Percentiles rank a stretch among this genome's conserved stretches.
Evolutionary conservation across 2,888 invertebrate species (phyloP).

Genomic region (Ormyrus rosae): DNA sequence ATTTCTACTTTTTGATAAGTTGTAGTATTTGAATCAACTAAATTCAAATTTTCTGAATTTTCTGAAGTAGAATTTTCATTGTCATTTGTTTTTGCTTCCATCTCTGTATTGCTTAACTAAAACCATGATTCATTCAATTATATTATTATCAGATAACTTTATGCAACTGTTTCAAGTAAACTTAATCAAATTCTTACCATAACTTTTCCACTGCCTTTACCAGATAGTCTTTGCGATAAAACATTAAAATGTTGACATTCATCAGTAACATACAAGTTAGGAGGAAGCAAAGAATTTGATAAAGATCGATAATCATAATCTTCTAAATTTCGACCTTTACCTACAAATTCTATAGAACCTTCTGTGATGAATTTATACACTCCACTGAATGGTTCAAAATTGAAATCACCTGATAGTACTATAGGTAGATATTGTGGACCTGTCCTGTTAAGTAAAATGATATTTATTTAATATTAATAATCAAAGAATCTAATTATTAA

Average conservation of each 20-base stretch:
- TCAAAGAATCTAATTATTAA: conserved; percentile 24
- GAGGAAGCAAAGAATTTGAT: conserved; percentile 71
- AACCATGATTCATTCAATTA: conserved; percentile 34
- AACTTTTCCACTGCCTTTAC: conserved; percentile 55
- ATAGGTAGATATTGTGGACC: conserved; percentile 82
- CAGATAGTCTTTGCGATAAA: conserved; percentile 75
- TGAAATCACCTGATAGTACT: conserved; percentile 95
- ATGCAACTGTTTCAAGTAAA: background rate
- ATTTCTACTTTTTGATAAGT: conserved; percentile 66
- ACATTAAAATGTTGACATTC: conserved; percentile 80
- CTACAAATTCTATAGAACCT: conserved; percentile 79
- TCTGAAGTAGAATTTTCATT: background rate
- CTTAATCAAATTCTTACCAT: conserved; percentile 49
- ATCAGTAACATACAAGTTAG: conserved; percentile 77
- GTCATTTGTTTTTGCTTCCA: background rate
- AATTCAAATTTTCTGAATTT: conserved; percentile 50
- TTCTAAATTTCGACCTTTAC: conserved; percentile 73
- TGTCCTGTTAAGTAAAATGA: conserved; percentile 59
- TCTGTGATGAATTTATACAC: conserved; percentile 83
- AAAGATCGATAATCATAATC: conserved; percentile 70
- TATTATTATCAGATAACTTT: conserved; percentile 2
- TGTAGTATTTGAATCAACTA: conserved; percentile 58
- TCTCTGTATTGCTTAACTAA: conserved; percentile 64
- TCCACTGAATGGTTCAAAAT: conserved; percentile 85
- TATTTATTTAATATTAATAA: conserved; percentile 10